Conservation (phyloP, 2,797 vertebrate genomes). For the Natrix natrix region DNA sequence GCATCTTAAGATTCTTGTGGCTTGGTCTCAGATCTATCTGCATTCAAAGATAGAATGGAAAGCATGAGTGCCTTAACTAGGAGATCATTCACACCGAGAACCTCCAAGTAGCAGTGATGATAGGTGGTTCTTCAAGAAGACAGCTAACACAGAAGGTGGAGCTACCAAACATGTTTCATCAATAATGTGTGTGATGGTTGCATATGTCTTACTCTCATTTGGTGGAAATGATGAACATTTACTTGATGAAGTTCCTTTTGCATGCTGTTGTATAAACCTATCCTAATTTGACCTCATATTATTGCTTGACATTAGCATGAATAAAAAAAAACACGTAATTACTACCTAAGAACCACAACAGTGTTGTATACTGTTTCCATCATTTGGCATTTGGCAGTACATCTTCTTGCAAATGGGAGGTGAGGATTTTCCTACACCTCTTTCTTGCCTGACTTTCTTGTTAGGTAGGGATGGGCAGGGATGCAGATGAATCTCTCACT, state of each 20-base stretch:
- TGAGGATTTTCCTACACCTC: too few relatives aligned
- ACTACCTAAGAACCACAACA: not conserved
- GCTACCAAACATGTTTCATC: not conserved
- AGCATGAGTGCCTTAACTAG: not conserved
- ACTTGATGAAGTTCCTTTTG: conserved; percentile 3
- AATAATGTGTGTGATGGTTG: not conserved
- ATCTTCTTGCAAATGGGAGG: not conserved
- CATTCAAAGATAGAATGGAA: not conserved
- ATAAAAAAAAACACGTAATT: not conserved
- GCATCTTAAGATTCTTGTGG: not conserved
- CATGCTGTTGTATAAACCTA: not conserved
- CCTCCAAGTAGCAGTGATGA: not conserved
- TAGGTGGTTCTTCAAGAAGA: not conserved
- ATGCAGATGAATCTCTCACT: not conserved
- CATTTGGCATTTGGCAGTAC: not conserved
- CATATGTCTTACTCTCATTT: not conserved
- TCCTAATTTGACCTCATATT: not conserved
- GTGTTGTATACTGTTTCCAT: not conserved
- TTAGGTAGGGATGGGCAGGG: not conserved
- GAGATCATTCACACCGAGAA: not conserved
- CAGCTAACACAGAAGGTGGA: not conserved
- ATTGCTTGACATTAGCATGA: not conserved
- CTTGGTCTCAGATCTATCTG: not conserved
- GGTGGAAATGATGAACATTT: not conserved
- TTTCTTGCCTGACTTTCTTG: not conserved